Percentiles rank a stretch among this genome's conserved stretches.
Conservation (phyloP, 2,113 vertebrate species). For the Vombatus ursinus region DNA sequence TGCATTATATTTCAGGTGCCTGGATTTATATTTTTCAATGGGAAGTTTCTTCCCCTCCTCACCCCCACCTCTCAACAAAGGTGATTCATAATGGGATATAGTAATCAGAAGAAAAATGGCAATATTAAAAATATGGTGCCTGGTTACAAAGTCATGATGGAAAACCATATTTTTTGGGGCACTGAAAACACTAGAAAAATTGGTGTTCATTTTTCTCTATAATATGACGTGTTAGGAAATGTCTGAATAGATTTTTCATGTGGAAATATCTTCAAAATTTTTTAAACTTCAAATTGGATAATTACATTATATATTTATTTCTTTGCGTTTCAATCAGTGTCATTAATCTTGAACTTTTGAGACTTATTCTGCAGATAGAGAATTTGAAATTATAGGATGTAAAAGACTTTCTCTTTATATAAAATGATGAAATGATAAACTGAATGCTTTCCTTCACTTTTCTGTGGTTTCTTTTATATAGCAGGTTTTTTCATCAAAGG, state of each 20-base stretch:
- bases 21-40: constrained; percentile 67
- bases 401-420: constrained; percentile 58
- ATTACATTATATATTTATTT: constrained; percentile 71
- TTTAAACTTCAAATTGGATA: constrained; percentile 64
- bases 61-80: constrained; percentile 10
- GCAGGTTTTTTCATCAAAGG: constrained; percentile 80
- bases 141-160: constrained; percentile 78
- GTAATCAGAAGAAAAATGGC: constrained; percentile 80
- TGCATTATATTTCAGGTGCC: constrained; percentile 66
- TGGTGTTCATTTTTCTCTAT: constrained; percentile 74
- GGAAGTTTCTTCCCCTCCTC: rapidly evolving
- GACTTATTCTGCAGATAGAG: constrained; percentile 62
- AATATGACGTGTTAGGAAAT: constrained; percentile 78
- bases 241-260: constrained; percentile 76
- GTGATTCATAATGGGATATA: constrained; percentile 79
- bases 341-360: constrained; percentile 56
- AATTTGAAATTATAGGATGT: constrained; percentile 70
- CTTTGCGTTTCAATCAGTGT: constrained; percentile 68
- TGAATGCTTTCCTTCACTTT: constrained; percentile 68
- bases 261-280: constrained; percentile 64
- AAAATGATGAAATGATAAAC: constrained; percentile 70
- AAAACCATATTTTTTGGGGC: constrained; percentile 78
- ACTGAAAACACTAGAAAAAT: constrained; percentile 81
- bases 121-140: constrained; percentile 82
- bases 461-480: constrained; percentile 80